A percentile compares a stretch with the other conserved stretches of the same genome.
Evolutionary conservation across 2,113 vertebrate genomes (phyloP).

Genomic region (Eupsittula cactorum): DNA sequence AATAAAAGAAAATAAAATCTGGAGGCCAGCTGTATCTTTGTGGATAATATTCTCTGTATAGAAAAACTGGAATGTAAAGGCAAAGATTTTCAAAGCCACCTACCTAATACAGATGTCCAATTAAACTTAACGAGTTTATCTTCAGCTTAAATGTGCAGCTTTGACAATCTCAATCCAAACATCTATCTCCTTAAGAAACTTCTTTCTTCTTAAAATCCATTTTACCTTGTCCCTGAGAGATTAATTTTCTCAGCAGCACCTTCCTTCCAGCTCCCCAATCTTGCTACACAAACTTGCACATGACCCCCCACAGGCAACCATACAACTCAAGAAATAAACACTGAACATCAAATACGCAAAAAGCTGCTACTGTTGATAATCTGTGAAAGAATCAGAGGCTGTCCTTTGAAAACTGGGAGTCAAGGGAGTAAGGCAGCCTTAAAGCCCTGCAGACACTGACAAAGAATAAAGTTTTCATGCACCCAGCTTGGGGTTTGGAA

Average conservation of each 20-base stretch:
- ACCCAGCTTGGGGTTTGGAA: background rate
- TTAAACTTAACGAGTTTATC: background rate
- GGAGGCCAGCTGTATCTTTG: background rate
- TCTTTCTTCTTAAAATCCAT: background rate
- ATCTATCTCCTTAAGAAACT: background rate
- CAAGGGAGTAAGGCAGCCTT: background rate
- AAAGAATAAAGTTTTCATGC: background rate
- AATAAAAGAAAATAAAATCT: background rate
- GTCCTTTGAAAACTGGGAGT: background rate
- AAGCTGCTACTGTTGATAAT: background rate
- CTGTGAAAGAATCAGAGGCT: background rate
- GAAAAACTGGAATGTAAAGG: background rate
- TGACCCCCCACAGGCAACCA: background rate
- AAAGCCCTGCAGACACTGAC: background rate
- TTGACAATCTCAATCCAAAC: background rate
- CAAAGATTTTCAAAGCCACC: conserved; percentile 23
- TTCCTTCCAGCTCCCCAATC: background rate
- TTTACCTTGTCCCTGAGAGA: background rate
- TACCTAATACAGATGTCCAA: background rate
- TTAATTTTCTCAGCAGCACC: background rate
- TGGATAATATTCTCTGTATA: background rate
- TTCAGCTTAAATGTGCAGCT: background rate
- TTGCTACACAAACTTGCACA: background rate
- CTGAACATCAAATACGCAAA: background rate
- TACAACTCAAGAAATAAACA: background rate